These are phyloP conservation scores for Pheosia gnoma DNA, from an alignment of 2,888 invertebrate species.

Conservation along the genomic window DNA sequence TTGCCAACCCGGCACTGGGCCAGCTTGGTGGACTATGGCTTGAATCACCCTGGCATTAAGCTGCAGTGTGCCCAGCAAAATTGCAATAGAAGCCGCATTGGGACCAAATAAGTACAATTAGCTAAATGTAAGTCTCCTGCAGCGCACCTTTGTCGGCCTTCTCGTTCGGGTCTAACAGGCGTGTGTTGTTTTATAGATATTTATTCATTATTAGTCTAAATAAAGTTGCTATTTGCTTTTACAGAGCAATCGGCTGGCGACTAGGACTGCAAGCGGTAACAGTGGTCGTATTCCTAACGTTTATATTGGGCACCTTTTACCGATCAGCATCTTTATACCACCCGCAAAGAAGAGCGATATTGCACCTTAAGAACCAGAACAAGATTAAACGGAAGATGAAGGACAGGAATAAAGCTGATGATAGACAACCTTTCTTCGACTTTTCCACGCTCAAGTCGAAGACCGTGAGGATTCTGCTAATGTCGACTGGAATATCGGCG, in stretches of 20 bases:
- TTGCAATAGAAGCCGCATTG: too few species aligned
- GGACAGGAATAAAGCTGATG: slow-evolving; percentile 90
- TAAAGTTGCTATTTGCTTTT: slow-evolving; percentile 35
- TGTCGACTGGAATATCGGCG: slow-evolving; percentile 91
- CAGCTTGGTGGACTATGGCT: too few species aligned
- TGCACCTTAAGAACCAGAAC: slow-evolving; percentile 93
- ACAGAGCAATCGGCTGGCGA: slow-evolving; percentile 91
- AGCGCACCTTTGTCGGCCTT: too few species aligned
- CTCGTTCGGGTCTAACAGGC: too few species aligned
- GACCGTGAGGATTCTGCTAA: slow-evolving; percentile 91
- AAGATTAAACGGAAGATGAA: slow-evolving; percentile 90
- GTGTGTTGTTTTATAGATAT: too few species aligned
- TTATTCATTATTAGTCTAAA: too few species aligned
- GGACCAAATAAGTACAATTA: too few species aligned
- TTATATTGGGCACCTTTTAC: slow-evolving; percentile 94
- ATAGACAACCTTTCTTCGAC: slow-evolving; percentile 93
- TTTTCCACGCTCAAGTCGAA: slow-evolving; percentile 93
- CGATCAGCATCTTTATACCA: slow-evolving; percentile 95
- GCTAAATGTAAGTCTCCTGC: too few species aligned
- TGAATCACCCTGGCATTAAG: too few species aligned
- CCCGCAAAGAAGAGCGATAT: slow-evolving; percentile 92
- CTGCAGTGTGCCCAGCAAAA: too few species aligned
- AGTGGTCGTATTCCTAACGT: slow-evolving; percentile 92
- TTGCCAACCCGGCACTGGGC: too few species aligned
- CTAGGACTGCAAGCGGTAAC: slow-evolving; percentile 93